Conservation (phyloP, 1,140 invertebrate species). For the Pogonognathellus flavescens region DNA sequence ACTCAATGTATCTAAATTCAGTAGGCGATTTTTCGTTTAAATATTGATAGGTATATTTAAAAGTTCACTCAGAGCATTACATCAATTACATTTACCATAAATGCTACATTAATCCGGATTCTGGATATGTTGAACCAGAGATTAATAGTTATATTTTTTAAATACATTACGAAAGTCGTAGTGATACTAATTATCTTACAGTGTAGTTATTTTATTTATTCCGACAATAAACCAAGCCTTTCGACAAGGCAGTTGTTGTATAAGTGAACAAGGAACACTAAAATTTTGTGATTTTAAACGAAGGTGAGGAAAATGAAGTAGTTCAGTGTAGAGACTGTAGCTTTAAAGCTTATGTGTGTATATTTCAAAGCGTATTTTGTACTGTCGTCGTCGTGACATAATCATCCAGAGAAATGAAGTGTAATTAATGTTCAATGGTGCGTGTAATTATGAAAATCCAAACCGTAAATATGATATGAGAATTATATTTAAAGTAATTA, state of each 20-base stretch:
- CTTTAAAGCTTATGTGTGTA: constrained; percentile 25
- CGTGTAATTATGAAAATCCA: too few species aligned
- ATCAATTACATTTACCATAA: too few species aligned
- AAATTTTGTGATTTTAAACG: constrained; percentile 28
- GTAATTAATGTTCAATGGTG: too few species aligned
- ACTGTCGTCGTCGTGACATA: neutral
- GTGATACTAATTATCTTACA: neutral
- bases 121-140: neutral
- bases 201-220: constrained; percentile 27
- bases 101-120: neutral
- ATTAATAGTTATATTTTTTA: constrained; percentile 26
- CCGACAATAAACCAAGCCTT: constrained; percentile 7
- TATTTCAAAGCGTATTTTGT: constrained; percentile 21
- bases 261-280: constrained; percentile 3
- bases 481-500: too few species aligned
- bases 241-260: neutral
- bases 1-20: too few species aligned
- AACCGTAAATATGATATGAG: too few species aligned
- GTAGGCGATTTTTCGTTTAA: too few species aligned
- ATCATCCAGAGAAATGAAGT: too few species aligned
- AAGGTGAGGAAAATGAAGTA: neutral
- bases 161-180: neutral
- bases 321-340: constrained; percentile 29
- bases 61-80: too few species aligned
- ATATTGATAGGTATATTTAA: too few species aligned